Base-by-base conservation (phyloP, 2,797 vertebrate species). In the Hoplostethus atlanticus region DNA sequence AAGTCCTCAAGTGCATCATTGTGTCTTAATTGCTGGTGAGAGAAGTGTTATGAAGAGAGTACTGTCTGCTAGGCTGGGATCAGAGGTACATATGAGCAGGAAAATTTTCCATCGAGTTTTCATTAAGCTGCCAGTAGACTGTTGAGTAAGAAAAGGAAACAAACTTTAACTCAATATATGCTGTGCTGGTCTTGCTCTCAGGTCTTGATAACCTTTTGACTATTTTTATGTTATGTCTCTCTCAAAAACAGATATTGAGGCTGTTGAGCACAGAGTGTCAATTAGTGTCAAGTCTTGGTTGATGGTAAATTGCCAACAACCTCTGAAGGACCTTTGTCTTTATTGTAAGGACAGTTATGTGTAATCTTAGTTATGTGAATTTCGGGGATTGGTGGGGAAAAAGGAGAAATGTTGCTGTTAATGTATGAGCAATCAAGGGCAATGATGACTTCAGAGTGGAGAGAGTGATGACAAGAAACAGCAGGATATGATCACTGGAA, bases 91-190 rank as follows among this genome's bases (percentile, higher is more conserved):
- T 84, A 76, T 86, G 91, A 90, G 87, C 64, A 88, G 83, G 65
- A 83, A 46, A 87, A 71, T 70, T 87, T 93, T 92, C 91, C 90
- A 79, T 91, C 76, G 84, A 84, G 64, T 85, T 90, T 88, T 87
- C 73, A 82, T 88, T 74, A 72, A 81, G 79, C 88, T 92, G 89
- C 84, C 85, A 87, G 78, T 76, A 64, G 76, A 77, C 74, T 73
- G 58, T 76, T 81, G 83, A 86, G 83, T 76, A 76, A 86, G 70
- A 81, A 69, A 74, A 58, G 73, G 81, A 89, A 81, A 83, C 58
- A 30, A 44, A 73, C 42, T 77, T 94, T 93, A 94, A 94, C 93
- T 92, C 92, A 89, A 85, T 93, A 70, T 62, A 58, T 88, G 88
- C 92, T 88, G 87, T 74, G 40, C 72, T 65, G 60, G 36, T 81